phyloP scores from a whole-genome alignment of 2,113 vertebrate genomes.

The Xenopus borealis region DNA sequence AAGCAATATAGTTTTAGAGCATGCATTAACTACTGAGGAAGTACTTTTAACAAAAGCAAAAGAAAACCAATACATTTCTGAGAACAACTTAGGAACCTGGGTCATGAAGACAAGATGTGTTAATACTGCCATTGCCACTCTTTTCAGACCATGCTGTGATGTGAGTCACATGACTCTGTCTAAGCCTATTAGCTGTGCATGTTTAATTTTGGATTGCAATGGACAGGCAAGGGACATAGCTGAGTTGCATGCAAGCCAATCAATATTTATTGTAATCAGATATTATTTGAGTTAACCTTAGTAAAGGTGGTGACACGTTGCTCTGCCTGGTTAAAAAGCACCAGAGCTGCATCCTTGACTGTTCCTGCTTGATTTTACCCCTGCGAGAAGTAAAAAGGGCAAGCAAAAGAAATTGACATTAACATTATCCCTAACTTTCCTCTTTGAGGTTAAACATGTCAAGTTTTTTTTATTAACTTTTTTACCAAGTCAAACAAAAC shows the following conservation, averaged over 20 bases:
- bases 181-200: constrained; percentile 43
- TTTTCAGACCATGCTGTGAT: constrained; percentile 57
- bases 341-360: constrained; percentile 64
- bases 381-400: constrained; percentile 72
- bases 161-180: constrained; percentile 51
- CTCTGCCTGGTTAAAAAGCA: constrained; percentile 72
- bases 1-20: constrained; percentile 51
- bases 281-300: constrained; percentile 68
- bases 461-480: background rate
- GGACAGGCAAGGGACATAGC: constrained; percentile 61
- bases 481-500: background rate
- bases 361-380: constrained; percentile 69
- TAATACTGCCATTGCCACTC: constrained; percentile 46
- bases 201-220: constrained; percentile 60
- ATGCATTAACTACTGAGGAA: constrained; percentile 59
- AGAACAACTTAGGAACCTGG: constrained; percentile 38
- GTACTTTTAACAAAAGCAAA: constrained; percentile 49
- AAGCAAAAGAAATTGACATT: constrained; percentile 50
- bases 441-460: background rate
- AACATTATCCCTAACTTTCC: constrained; percentile 35
- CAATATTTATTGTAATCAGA: constrained; percentile 58
- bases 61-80: constrained; percentile 42
- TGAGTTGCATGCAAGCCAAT: constrained; percentile 68
- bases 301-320: constrained; percentile 63
- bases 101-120: constrained; percentile 46